phyloP scores from a whole-genome alignment of 2,797 vertebrate species.

The Characodon lateralis region DNA sequence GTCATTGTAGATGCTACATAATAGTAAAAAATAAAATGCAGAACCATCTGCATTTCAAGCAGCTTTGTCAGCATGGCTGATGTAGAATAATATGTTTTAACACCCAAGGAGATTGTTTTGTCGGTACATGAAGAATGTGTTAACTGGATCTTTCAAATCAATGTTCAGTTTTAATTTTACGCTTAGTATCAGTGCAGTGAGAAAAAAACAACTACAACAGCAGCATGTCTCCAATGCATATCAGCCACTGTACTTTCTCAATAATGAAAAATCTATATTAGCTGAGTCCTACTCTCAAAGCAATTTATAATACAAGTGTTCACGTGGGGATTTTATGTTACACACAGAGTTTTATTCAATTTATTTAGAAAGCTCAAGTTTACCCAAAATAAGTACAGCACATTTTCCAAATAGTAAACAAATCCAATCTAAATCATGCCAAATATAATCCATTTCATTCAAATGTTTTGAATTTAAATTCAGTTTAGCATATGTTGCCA shows the following conservation, averaged over 20 bases:
- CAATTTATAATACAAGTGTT: constrained; percentile 1
- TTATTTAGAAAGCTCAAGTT: not conserved
- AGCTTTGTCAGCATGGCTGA: not conserved
- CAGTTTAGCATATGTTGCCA: too few relatives aligned
- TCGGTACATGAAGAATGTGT: not conserved
- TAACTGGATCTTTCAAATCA: not conserved
- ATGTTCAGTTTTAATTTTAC: not conserved
- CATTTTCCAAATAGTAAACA: too few relatives aligned
- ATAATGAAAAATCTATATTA: constrained; percentile 1
- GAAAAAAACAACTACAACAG: not conserved
- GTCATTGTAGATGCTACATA: not conserved
- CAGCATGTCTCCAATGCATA: not conserved
- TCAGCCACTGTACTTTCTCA: not conserved
- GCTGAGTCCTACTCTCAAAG: not conserved
- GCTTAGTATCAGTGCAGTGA: not conserved
- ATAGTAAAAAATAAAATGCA: not conserved
- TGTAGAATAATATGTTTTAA: not conserved
- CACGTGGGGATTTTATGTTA: not conserved
- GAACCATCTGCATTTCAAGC: not conserved
- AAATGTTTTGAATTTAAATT: too few relatives aligned
- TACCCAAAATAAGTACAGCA: not conserved
- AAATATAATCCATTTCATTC: too few relatives aligned
- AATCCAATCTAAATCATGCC: too few relatives aligned
- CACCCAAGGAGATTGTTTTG: not conserved
- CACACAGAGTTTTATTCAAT: not conserved